These are phyloP conservation scores for Gobiocypris rarus DNA, from an alignment of 2,113 vertebrate genomes.

Conservation along the genomic window DNA sequence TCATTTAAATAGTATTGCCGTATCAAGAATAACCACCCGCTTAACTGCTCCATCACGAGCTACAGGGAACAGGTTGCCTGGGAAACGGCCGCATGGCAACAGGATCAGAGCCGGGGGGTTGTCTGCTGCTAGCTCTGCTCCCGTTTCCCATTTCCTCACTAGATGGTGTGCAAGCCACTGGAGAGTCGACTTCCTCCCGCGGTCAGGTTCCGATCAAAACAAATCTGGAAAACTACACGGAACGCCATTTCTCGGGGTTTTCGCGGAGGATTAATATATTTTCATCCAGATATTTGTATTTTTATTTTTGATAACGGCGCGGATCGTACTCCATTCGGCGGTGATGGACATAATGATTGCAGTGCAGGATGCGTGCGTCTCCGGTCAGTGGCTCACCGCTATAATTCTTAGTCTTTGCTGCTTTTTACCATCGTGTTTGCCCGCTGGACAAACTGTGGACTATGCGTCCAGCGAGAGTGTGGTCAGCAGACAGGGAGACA, in stretches of 20 bases:
- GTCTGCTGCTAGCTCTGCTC: conserved; percentile 84
- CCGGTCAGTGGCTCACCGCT: conserved; percentile 91
- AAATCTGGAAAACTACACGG: conserved; percentile 73
- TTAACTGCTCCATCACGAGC: conserved; percentile 79
- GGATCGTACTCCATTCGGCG: conserved; percentile 69
- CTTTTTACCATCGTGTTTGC: conserved; percentile 88
- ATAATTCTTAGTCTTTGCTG: conserved; percentile 93
- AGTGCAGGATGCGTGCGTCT: conserved; percentile 92
- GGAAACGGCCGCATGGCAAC: conserved; percentile 99
- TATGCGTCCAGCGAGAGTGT: conserved; percentile 90
- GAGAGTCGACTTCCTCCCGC: conserved; percentile 79
- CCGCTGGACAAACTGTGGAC: conserved; percentile 92
- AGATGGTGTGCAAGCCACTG: conserved; percentile 90
- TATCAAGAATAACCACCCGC: conserved; percentile 54
- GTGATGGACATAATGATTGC: conserved; percentile 93
- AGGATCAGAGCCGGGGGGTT: conserved; percentile 91
- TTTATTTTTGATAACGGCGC: conserved; percentile 59
- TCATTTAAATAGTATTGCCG: conserved; percentile 66
- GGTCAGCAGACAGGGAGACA: conserved; percentile 97
- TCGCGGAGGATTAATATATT: conserved; percentile 63
- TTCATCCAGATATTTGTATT: conserved; percentile 44
- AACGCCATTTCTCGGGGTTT: conserved; percentile 69
- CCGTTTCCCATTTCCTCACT: conserved; percentile 88
- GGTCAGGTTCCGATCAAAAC: conserved; percentile 69
- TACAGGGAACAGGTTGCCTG: conserved; percentile 91